These are phyloP conservation scores for Piprites chloris DNA, from an alignment of 2,113 vertebrate species.

Conservation along the genomic window DNA sequence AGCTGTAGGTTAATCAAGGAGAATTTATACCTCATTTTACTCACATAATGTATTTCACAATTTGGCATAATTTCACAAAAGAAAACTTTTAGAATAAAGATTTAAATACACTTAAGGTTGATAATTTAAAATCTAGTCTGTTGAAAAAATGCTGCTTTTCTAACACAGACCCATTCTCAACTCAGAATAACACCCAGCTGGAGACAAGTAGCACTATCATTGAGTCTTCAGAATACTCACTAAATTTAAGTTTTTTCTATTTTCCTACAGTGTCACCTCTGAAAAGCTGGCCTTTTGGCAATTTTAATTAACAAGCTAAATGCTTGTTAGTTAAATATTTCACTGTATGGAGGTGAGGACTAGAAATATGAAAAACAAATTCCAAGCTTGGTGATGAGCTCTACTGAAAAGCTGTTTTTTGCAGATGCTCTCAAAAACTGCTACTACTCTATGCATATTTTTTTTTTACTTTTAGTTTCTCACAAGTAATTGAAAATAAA, in stretches of 20 bases:
- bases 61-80: neutral
- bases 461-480: neutral
- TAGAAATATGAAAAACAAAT: neutral
- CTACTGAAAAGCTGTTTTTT: neutral
- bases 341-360: neutral
- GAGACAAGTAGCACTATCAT: neutral
- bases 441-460: neutral
- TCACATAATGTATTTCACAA: neutral
- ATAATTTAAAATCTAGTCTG: neutral
- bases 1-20: neutral
- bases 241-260: neutral
- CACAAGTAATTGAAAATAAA: neutral
- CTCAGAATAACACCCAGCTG: neutral
- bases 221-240: neutral
- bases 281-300: neutral
- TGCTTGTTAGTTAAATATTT: neutral
- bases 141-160: neutral
- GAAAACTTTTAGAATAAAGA: neutral
- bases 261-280: neutral
- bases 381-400: rapidly evolving
- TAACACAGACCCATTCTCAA: neutral
- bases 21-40: neutral
- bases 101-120: neutral
- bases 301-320: neutral
- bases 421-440: neutral